phyloP scores from a whole-genome alignment of 2,113 vertebrate species.

The Eublepharis macularius region DNA sequence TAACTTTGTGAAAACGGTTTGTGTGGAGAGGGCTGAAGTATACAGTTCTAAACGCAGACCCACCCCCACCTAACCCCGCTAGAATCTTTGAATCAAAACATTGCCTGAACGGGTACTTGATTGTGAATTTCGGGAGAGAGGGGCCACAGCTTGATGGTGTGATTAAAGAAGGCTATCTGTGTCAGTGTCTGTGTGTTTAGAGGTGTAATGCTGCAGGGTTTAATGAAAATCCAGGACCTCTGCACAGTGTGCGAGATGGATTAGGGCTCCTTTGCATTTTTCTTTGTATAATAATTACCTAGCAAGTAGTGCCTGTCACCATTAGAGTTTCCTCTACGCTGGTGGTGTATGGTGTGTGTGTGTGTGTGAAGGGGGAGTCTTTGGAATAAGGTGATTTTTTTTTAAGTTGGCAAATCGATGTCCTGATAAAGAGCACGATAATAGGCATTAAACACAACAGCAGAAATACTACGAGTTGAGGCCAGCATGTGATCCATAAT shows the following conservation, averaged over 20 bases:
- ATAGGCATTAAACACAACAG: conserved; percentile 47
- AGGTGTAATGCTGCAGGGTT: conserved; percentile 63
- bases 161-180: not conserved
- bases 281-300: conserved; percentile 74
- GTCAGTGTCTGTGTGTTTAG: not conserved
- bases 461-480: conserved; percentile 22
- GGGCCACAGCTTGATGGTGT: not conserved
- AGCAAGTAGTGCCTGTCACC: conserved; percentile 68
- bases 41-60: not conserved
- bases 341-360: conserved; percentile 57
- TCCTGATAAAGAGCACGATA: conserved; percentile 40
- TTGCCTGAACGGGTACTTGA: not conserved
- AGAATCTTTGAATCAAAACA: not conserved
- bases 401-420: conserved; percentile 56
- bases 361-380: conserved; percentile 63
- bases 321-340: conserved; percentile 61
- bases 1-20: not conserved
- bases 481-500: conserved; percentile 47
- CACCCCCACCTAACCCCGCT: not conserved
- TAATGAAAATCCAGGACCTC: conserved; percentile 78
- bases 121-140: not conserved
- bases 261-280: conserved; percentile 81
- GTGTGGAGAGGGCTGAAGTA: not conserved
- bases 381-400: conserved; percentile 37
- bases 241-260: conserved; percentile 75